Evolutionary conservation across 2,797 vertebrate genomes (phyloP), one percentile per base, ranked within the genome.

Genomic region (Ceyx erithaca): DNA sequence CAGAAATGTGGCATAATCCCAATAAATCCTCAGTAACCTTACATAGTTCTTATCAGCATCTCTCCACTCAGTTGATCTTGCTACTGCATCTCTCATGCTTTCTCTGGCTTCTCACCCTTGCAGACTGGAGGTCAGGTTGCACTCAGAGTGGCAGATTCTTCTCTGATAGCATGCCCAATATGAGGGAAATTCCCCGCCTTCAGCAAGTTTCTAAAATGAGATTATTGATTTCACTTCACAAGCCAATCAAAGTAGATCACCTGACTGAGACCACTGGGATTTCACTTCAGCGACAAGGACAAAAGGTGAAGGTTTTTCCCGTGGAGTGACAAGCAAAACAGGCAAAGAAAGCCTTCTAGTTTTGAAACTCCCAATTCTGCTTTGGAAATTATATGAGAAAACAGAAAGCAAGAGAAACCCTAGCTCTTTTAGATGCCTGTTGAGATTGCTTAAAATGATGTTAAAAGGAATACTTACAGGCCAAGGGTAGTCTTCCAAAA

Each of bases 141-240:
- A 91, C 22, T 33, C 66, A 82, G 90, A 86, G 46, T 48, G 87
- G 78, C 89, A 95, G 91, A 94, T 95, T 85, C 61, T 82, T 62
- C 66, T 73, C 82, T 61, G 92, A 96, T 93, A 96, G 78, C 37
- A 55, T 28, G 57, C 77, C 72, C 82, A 94, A 52, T 85, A 72
- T 9, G 59, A 93, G 43, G 82, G 75, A 80, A 41, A 92, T 75
- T 94, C 85, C 63, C 49, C 84, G 77, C 88, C 93, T 92, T 95
- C 95, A 94, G 95, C 89, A 89, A 92, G 59, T 57, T 80, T 94
- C 95, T 89, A 6, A 94, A 96, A 96, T 95, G 55, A 96, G 87
- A 76, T 93, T 96, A 96, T 96, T 94, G 96, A 96, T 96, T 94
- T 89, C 46, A 78, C 79, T 93, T 91, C 73, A 79, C 63, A 86